Evolutionary conservation across 2,888 invertebrate genomes (phyloP), one percentile per base, ranked within the genome.

Genomic region (Andricus quercusramuli): DNA sequence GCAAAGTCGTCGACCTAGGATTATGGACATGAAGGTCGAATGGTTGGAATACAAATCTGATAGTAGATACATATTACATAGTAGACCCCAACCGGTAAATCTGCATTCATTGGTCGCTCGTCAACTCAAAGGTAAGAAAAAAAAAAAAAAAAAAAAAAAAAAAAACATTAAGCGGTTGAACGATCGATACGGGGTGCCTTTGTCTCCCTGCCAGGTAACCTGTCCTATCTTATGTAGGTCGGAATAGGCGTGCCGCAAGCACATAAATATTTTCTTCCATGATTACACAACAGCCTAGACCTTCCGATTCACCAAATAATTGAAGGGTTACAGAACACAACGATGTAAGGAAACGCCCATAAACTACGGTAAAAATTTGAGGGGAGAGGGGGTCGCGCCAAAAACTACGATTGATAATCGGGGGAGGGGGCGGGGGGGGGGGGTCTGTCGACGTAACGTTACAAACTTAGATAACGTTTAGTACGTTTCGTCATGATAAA

Each of bases 171-270:
- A 70, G 47, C 70, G 70, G 51, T 70, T 51, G 51, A 44, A 29
- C 20, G 70, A 70, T 74, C 74, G 32, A 74, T 74, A 74, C 37
- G n/a, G 74, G 56, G 74, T 56, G n/a, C 22, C 32, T 56, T 56
- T 51, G 29, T 74, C 32, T 51, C 56, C 74, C 4, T 37, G 32
- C 37, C 4, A 15, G 51, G 32, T 56, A 51, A 74, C 74, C 74
- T 70, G 70, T 29, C 51, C 70, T 29, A 70, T 70, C 70, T 70
- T 70, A 47, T 70, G 47, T 70, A 70, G 70, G 70, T 70, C 70
- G 47, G 11, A 70, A 44, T 70, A 70, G 70, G 70, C 51, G 70
- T 51, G 70, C 51, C 70, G 29, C 47, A 25, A 29, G 47, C 51
- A 70, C 70, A 44, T 25, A 51, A 20, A 47, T 70, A 47, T 70